These are phyloP conservation scores for Ispidina picta DNA, from an alignment of 2,797 vertebrate species.

Conservation along the genomic window DNA sequence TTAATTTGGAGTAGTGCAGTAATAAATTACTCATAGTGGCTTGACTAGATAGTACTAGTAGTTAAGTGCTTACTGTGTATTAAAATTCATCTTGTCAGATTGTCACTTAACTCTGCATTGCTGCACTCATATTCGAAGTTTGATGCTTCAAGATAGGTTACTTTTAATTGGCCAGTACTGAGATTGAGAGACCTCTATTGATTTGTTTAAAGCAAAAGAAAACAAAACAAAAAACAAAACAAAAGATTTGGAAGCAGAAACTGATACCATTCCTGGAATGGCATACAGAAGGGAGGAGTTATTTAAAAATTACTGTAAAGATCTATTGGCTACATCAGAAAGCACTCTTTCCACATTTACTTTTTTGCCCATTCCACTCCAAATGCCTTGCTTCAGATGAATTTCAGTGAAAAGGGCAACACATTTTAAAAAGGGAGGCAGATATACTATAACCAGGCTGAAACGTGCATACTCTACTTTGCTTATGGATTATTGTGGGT, in stretches of 20 bases:
- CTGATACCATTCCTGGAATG: background rate
- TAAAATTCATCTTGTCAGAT: background rate
- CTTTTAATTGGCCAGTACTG: background rate
- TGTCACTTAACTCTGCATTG: background rate
- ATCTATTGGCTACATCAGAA: background rate
- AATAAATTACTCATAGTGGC: background rate
- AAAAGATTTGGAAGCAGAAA: background rate
- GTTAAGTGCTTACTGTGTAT: background rate
- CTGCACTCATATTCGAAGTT: background rate
- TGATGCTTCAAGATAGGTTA: background rate
- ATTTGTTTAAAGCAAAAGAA: background rate
- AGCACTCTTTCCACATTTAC: background rate
- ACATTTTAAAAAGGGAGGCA: background rate
- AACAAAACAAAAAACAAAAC: too few relatives aligned
- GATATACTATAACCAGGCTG: background rate
- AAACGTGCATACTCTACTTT: background rate
- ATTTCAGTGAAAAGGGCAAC: background rate
- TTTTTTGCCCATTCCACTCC: background rate
- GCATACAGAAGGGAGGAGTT: background rate
- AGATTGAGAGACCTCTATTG: background rate
- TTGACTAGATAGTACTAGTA: background rate
- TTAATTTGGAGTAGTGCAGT: background rate
- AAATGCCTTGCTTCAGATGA: background rate
- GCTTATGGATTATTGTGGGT: rapidly evolving
- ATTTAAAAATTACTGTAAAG: background rate